These are phyloP conservation scores for Chloroceryle aenea DNA, from an alignment of 2,113 vertebrate genomes.

Conservation along the genomic window DNA sequence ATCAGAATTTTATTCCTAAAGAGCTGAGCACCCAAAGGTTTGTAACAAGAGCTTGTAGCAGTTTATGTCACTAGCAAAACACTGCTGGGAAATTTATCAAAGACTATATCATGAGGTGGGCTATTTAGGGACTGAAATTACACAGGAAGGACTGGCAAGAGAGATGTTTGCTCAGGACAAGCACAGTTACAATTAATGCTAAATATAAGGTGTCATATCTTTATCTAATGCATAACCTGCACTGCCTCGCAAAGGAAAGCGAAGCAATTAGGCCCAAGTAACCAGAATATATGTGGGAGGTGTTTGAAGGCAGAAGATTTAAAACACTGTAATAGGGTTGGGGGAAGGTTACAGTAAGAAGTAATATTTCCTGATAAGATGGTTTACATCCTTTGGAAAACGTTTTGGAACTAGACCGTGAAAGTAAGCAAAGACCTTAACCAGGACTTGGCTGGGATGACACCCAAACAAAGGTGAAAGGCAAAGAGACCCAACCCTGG, in stretches of 20 bases:
- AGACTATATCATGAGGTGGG: conserved; percentile 46
- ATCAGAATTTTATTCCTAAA: not conserved
- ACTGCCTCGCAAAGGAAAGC: conserved; percentile 24
- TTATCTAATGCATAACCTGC: conserved; percentile 35
- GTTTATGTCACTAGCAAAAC: conserved; percentile 32
- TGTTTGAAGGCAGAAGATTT: conserved; percentile 29
- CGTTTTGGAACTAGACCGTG: not conserved
- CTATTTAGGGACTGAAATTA: conserved; percentile 72
- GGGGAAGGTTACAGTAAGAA: conserved; percentile 31
- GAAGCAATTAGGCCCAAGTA: conserved; percentile 54
- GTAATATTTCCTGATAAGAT: conserved; percentile 45
- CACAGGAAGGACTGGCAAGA: conserved; percentile 45
- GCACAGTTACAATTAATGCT: conserved; percentile 64
- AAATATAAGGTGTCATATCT: conserved; percentile 73
- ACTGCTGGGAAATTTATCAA: conserved; percentile 42
- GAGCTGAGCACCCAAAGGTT: not conserved
- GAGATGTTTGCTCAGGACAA: conserved; percentile 23
- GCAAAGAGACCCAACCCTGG: not conserved
- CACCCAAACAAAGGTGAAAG: not conserved
- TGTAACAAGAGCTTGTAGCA: conserved; percentile 33
- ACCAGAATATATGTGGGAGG: conserved; percentile 41
- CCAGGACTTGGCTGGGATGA: not conserved
- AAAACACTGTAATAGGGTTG: conserved; percentile 20
- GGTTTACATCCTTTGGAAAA: conserved; percentile 53
- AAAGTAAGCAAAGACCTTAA: conserved; percentile 22